Conservation (phyloP, 2,888 invertebrate species). For the Dicranocentrus wangi region DNA sequence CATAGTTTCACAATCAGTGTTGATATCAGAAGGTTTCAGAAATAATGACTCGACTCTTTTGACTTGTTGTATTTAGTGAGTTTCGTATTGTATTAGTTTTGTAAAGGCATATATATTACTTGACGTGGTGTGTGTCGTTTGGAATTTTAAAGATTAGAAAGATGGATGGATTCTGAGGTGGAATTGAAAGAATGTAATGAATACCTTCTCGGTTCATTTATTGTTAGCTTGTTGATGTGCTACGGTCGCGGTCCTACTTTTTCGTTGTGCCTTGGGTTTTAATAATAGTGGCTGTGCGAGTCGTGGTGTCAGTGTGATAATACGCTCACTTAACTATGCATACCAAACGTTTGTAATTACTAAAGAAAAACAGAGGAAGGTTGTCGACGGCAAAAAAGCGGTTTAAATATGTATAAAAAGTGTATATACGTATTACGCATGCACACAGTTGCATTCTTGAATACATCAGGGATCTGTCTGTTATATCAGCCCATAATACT, state of each 20-base stretch:
- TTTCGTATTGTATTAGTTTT: constrained; percentile 15
- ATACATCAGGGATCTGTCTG: too few relatives aligned
- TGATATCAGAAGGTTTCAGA: constrained; percentile 26
- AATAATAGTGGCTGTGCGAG: background rate
- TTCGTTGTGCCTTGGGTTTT: background rate
- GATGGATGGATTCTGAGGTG: constrained; percentile 23
- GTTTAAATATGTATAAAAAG: too few relatives aligned
- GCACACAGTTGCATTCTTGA: too few relatives aligned
- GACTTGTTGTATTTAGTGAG: background rate
- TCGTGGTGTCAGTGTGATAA: constrained; percentile 31
- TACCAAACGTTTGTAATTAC: constrained; percentile 16
- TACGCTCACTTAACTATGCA: constrained; percentile 24
- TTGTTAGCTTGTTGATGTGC: background rate
- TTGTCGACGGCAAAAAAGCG: too few relatives aligned
- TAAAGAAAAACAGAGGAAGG: constrained; percentile 6
- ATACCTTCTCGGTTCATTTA: background rate
- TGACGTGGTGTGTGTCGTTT: constrained; percentile 16
- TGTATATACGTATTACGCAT: too few relatives aligned
- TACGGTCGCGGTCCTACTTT: background rate
- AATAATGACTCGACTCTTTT: constrained; percentile 20
- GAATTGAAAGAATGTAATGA: constrained; percentile 25
- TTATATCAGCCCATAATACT: too few relatives aligned
- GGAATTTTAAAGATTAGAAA: constrained; percentile 42
- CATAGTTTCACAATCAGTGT: constrained; percentile 44
- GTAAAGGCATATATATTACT: background rate